A percentile compares a stretch with the other conserved stretches of the same genome.
These are phyloP conservation scores for Rhinoptilus africanus DNA, from an alignment of 2,113 vertebrate genomes.

Conservation along the genomic window DNA sequence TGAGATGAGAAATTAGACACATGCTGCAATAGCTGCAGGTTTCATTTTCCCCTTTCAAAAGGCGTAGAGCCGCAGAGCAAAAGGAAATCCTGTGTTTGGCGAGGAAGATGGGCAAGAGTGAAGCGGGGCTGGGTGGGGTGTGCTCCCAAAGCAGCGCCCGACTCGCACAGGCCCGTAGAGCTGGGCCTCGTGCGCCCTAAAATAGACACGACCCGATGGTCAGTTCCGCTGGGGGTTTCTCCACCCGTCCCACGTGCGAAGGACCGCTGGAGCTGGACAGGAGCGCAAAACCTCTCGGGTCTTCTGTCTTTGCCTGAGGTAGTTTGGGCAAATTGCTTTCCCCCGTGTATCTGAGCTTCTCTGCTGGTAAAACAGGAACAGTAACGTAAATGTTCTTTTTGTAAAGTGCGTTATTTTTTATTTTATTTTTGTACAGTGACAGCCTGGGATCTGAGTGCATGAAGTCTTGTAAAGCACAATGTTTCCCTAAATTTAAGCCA, in stretches of 20 bases:
- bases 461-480: not conserved
- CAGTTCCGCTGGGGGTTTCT: not conserved
- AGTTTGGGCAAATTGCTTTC: not conserved
- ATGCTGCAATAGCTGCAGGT: not conserved
- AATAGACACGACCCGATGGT: fast-evolving
- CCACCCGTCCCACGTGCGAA: too few species aligned
- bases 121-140: not conserved
- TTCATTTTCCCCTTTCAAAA: not conserved
- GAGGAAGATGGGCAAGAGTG: not conserved
- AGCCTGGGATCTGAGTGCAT: not conserved
- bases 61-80: not conserved
- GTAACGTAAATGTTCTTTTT: not conserved
- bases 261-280: not conserved
- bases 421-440: not conserved
- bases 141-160: fast-evolving
- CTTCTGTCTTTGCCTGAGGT: not conserved
- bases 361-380: not conserved
- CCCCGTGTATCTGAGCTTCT: not conserved
- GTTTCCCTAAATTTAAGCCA: not conserved
- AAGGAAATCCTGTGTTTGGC: fast-evolving
- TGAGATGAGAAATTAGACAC: not conserved
- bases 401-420: not conserved
- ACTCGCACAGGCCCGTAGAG: fast-evolving
- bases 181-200: not conserved
- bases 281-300: not conserved